Base-by-base conservation (phyloP, 2,888 invertebrate species). In the Lacanobia wlatinum region DNA sequence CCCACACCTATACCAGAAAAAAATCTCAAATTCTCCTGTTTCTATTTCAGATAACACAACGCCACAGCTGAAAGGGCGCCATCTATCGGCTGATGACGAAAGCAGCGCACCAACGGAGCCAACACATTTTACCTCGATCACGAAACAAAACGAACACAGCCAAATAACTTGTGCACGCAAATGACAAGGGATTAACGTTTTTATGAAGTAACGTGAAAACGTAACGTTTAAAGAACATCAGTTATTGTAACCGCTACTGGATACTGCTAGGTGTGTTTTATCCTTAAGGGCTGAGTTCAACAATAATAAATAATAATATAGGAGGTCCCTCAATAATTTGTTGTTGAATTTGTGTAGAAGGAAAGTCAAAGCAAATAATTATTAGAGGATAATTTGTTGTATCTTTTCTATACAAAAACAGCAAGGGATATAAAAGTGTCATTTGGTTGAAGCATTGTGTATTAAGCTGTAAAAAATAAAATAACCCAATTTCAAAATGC, bases 21-120 rank as follows among this genome's bases (percentile, higher is more conserved):
- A 21, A 40, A 40, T 28, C 23, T 64, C 14, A 40, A 9, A 14
- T 16, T 12, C 0, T 61, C 21, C 38, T 46, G n/a, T 85, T 70
- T 63, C 64, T 63, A 66, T 93, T 94, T 70, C 95, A 96, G 95
- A 95, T 96, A 96, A 95, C 95, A 95, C 90, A 87, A 91, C 92
- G 94, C 94, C 91, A 90, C 79, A 84, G 80, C 84, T 82, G 79
- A 83, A 81, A 86, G 74, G 87, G 87, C 85, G 90, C 88, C 91
- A 91, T 88, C 92, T 90, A 83, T 87, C 90, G 88, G 90, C 87
- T 87, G 84, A 88, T 84, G 80, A 82, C 72, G 80, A 83, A 85
- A 83, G 72, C 82, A 78, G 87, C 90, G 84, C 84, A 79, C 87
- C 83, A 89, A 90, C 90, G 90, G 91, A 92, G 90, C 89, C 86